Evolutionary conservation across 2,113 vertebrate species (phyloP), one percentile per base, ranked within the genome.

Genomic region (Rhagologus leucostigma): DNA sequence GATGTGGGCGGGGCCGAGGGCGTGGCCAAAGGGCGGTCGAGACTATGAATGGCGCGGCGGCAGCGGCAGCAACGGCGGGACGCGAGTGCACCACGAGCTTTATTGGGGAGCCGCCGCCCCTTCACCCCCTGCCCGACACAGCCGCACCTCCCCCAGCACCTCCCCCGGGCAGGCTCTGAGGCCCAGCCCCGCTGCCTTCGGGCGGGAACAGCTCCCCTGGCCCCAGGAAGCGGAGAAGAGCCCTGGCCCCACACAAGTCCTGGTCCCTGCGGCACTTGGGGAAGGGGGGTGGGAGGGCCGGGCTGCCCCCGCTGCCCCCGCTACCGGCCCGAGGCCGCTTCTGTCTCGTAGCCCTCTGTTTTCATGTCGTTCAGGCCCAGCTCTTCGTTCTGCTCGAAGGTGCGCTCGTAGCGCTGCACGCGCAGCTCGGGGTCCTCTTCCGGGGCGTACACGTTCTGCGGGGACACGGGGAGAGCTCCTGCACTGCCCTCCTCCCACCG

Each of bases 301-400:
- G 1, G 62, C 13, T 4, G 49, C 8, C 75, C 5, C 3, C 1
- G 62, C 13, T 4, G 49, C 8, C 75, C 5, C 3, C 1, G 84
- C 97, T 98, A 98, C 87, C 89, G 95, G 60, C 63, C 78, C 5
- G 89, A 16, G 49, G 84, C 14, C 3, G 16, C 27, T 27, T 27
- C 62, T 1, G 69, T 4, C 37, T 98, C 97, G 11, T 99, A 99
- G 49, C 98, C 98, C 69, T 99, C 99, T 0, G 99, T 99, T 82
- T 96, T 99, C 99, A 99, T 99, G 96, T 99, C 99, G 21, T 99
- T 99, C 30, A 99, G 97, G 16, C 99, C 99, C 26, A 99, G 98
- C 2, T 99, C 99, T 33, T 99, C 99, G 1, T 99, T 99, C 96
- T 99, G 99, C 88, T 99, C 98, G 22, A 98, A 99, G 0, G 97